These are phyloP conservation scores for Cromileptes altivelis DNA, from an alignment of 2,113 vertebrate genomes.

Conservation along the genomic window DNA sequence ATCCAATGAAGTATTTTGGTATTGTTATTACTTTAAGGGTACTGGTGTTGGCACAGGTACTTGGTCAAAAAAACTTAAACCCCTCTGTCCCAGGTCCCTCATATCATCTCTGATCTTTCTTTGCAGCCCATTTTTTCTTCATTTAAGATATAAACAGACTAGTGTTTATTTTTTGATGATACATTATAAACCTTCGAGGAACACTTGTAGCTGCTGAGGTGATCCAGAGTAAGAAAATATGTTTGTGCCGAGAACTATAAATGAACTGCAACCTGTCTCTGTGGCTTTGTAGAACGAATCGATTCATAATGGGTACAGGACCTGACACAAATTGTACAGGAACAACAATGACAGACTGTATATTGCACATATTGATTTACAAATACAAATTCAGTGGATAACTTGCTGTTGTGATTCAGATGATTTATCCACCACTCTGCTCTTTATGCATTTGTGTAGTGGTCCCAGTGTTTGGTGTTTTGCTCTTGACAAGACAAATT, in stretches of 20 bases:
- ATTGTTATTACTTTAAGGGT: too few relatives aligned
- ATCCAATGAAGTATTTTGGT: too few relatives aligned
- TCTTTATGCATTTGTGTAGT: background rate
- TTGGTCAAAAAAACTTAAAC: background rate
- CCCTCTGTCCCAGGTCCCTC: slow-evolving; percentile 2
- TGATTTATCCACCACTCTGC: background rate
- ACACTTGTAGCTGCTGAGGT: background rate
- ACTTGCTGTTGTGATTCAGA: background rate
- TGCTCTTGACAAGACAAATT: slow-evolving; percentile 51
- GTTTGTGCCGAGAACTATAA: slow-evolving; percentile 10
- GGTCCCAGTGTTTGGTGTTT: background rate
- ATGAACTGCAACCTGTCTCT: background rate
- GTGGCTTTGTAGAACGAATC: slow-evolving; percentile 1
- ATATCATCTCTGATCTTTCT: background rate
- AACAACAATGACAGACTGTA: slow-evolving; percentile 4
- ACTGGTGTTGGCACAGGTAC: too few relatives aligned
- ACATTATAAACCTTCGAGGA: background rate
- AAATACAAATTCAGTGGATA: slow-evolving; percentile 8
- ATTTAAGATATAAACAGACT: background rate
- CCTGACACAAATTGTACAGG: slow-evolving; percentile 14
- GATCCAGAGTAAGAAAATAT: background rate
- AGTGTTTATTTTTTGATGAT: background rate
- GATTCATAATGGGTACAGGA: slow-evolving; percentile 1
- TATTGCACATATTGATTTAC: slow-evolving; percentile 36
- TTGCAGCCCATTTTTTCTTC: background rate